phyloP scores from a whole-genome alignment of 2,113 vertebrate species.

The Thymallus thymallus region DNA sequence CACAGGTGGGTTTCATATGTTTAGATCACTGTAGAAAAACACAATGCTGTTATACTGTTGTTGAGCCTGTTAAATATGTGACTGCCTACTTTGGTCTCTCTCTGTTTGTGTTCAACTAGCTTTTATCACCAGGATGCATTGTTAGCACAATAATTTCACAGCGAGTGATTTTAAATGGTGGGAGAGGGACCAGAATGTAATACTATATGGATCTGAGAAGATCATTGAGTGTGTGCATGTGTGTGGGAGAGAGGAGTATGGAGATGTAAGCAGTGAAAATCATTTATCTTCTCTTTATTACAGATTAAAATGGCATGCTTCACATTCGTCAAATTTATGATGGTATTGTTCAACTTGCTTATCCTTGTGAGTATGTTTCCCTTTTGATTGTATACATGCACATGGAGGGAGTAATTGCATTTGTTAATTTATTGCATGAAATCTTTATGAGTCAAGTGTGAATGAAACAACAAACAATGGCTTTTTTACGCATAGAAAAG shows the following conservation, averaged over 20 bases:
- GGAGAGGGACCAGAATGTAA: constrained; percentile 7
- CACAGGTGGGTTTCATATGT: neutral
- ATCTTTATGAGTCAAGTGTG: constrained; percentile 43
- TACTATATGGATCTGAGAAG: neutral
- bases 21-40: neutral
- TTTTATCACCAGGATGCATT: constrained; percentile 25
- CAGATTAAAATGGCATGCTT: constrained; percentile 85
- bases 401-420: constrained; percentile 39
- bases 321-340: constrained; percentile 83
- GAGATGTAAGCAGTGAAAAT: neutral
- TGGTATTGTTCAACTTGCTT: constrained; percentile 84
- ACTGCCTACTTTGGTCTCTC: neutral
- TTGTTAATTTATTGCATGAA: constrained; percentile 44
- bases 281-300: constrained; percentile 43
- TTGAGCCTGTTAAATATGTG: neutral
- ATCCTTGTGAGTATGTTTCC: constrained; percentile 85
- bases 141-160: constrained; percentile 32
- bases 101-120: neutral
- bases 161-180: constrained; percentile 23
- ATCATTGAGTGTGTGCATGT: constrained; percentile 4
- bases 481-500: constrained; percentile 29
- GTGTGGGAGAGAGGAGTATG: constrained; percentile 16
- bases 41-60: neutral
- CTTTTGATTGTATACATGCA: constrained; percentile 16
- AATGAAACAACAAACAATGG: constrained; percentile 36